Conservation (phyloP, 2,797 vertebrate genomes). For the Anguilla anguilla region DNA sequence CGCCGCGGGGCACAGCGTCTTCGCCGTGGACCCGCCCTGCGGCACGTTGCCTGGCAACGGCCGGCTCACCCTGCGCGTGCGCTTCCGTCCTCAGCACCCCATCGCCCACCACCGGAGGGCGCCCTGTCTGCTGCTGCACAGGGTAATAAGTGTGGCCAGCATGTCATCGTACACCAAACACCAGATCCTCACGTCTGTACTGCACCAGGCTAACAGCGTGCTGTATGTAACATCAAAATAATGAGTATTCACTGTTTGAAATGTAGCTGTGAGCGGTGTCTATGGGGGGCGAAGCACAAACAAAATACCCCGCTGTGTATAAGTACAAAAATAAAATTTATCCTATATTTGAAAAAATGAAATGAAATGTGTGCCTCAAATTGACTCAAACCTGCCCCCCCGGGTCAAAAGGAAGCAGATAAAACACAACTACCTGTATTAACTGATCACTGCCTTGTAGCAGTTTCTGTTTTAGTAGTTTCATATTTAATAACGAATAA, state of each 20-base stretch:
- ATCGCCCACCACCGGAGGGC: slow-evolving; percentile 81
- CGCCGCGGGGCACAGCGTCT: slow-evolving; percentile 78
- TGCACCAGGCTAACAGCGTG: background rate
- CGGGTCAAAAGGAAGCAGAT: too few relatives aligned
- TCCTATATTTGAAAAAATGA: background rate
- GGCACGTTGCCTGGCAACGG: slow-evolving; percentile 75
- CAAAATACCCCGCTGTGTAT: background rate
- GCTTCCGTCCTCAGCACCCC: slow-evolving; percentile 77
- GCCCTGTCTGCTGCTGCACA: slow-evolving; percentile 84
- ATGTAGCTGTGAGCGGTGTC: background rate
- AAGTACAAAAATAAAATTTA: background rate
- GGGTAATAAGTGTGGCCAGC: slow-evolving; percentile 73
- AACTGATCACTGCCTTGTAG: background rate
- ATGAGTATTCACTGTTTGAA: background rate
- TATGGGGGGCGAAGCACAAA: background rate
- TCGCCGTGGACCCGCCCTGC: slow-evolving; percentile 73
- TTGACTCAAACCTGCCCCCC: background rate
- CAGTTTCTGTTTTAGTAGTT: background rate
- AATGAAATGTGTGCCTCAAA: background rate
- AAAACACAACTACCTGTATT: too few relatives aligned
- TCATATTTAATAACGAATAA: background rate
- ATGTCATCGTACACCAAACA: background rate
- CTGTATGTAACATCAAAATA: background rate
- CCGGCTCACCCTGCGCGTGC: slow-evolving; percentile 66
- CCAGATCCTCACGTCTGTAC: background rate